Conservation (phyloP, 2,113 vertebrate species). For the Halichoerus grypus region DNA sequence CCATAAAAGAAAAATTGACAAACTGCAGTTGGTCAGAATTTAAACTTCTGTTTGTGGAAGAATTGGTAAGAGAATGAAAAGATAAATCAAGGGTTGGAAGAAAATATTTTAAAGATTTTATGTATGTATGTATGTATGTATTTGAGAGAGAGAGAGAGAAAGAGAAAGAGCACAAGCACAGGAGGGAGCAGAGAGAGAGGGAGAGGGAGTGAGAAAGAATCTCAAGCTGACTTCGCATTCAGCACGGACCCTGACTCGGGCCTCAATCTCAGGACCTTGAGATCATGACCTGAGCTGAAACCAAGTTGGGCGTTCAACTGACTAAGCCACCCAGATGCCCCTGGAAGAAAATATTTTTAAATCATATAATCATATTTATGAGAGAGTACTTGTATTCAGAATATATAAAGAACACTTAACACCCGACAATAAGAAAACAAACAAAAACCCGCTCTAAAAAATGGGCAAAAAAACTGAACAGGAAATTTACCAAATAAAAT, state of each 20-base stretch:
- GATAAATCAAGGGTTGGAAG: not conserved
- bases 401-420: not conserved
- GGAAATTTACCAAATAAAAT: not conserved
- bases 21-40: not conserved
- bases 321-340: not conserved
- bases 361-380: not conserved
- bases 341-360: not conserved
- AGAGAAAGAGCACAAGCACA: not conserved
- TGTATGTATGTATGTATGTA: not conserved
- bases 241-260: not conserved
- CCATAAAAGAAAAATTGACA: not conserved
- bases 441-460: not conserved
- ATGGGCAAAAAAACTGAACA: not conserved
- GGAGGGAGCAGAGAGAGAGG: not conserved
- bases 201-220: not conserved
- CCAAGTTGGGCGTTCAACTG: not conserved
- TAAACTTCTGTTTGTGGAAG: not conserved
- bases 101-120: not conserved
- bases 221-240: not conserved
- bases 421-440: not conserved
- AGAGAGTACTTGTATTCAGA: not conserved
- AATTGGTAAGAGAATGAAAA: not conserved
- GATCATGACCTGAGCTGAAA: not conserved
- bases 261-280: not conserved
- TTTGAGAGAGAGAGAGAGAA: not conserved